Percentiles rank a stretch among this genome's conserved stretches.
phyloP scores from a whole-genome alignment of 2,797 vertebrate species.

The Neomorphus geoffroyi region DNA sequence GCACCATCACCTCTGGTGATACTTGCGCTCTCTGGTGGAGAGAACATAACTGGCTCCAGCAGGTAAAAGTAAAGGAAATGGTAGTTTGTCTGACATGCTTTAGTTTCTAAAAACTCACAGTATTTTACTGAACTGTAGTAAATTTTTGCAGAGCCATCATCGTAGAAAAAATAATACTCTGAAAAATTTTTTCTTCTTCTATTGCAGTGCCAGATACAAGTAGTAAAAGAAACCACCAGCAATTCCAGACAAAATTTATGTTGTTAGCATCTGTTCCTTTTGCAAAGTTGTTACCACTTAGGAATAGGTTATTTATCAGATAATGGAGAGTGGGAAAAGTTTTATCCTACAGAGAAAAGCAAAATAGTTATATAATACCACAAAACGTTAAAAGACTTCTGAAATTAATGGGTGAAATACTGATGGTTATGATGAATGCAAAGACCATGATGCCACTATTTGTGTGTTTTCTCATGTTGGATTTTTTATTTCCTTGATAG shows the following conservation, averaged over 20 bases:
- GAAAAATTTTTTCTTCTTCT: background rate
- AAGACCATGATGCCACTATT: background rate
- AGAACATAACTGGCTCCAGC: background rate
- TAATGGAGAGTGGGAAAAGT: background rate
- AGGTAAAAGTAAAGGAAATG: background rate
- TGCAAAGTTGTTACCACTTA: background rate
- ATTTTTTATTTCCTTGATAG: background rate
- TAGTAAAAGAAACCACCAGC: background rate
- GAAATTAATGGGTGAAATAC: background rate
- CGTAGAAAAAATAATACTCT: background rate
- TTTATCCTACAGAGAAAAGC: background rate
- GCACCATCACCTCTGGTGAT: background rate
- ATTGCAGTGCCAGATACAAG: background rate
- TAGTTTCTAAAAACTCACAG: background rate
- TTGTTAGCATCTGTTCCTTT: background rate
- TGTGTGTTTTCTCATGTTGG: background rate
- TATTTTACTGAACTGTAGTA: background rate
- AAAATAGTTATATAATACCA: background rate
- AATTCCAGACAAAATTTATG: background rate
- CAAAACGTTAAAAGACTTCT: background rate
- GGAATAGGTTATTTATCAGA: background rate
- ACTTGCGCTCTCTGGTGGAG: slow-evolving; percentile 49
- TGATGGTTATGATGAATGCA: background rate
- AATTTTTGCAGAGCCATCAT: background rate
- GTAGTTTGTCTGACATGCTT: background rate